Conservation (phyloP, 2,113 vertebrate species). For the Dicaeum eximium region DNA sequence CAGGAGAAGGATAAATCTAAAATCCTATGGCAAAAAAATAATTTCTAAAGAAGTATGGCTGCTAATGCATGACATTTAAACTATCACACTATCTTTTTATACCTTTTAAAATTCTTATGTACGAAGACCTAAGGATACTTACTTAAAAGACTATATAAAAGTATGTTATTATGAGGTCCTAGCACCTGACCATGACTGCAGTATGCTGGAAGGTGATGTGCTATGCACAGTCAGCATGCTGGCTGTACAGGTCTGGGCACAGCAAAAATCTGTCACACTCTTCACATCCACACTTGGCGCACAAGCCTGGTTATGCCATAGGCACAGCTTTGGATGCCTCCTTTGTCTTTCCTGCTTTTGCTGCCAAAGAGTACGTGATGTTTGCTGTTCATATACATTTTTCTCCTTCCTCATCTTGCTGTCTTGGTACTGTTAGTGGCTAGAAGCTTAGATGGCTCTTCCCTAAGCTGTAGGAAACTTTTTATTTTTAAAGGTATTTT, state of each 20-base stretch:
- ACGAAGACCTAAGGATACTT: background rate
- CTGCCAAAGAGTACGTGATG: rapidly evolving
- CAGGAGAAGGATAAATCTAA: background rate
- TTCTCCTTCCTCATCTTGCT: background rate
- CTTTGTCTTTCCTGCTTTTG: background rate
- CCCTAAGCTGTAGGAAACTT: background rate
- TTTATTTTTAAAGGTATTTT: background rate
- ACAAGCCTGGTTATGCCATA: background rate
- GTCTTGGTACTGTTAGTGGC: background rate
- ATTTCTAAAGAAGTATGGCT: background rate
- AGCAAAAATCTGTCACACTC: background rate
- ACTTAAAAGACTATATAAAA: background rate
- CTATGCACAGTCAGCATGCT: background rate
- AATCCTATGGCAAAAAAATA: background rate
- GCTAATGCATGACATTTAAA: background rate
- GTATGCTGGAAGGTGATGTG: background rate
- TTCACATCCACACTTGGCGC: background rate
- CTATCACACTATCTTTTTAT: background rate
- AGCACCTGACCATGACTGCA: background rate
- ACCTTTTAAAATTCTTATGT: background rate
- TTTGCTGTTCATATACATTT: background rate
- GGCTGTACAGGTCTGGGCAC: background rate
- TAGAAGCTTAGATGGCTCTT: background rate
- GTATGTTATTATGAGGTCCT: rapidly evolving
- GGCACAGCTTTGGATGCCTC: background rate